Conservation (phyloP, 2,888 invertebrate species). For the Drosophila differens region DNA sequence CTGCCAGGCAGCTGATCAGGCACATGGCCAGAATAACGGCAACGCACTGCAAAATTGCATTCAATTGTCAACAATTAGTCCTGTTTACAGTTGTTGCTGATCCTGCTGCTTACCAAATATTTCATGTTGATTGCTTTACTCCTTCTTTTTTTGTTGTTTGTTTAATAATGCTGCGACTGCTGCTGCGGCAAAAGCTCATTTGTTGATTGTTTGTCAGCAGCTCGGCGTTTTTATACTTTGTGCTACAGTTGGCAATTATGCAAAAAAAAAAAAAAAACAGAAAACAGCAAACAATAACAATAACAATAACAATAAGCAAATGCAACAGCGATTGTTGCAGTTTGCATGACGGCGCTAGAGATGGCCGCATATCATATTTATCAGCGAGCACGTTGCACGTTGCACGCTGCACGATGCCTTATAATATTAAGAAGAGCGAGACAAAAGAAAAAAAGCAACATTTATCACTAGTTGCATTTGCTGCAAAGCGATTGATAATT, state of each 20-base stretch:
- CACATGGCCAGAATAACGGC: conserved; percentile 55
- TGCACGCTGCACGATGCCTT: neutral
- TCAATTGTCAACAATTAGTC: neutral
- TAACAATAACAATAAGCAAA: conserved; percentile 27
- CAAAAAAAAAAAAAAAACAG: conserved; percentile 40
- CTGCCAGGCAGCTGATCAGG: conserved; percentile 59
- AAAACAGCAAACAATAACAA: conserved; percentile 31
- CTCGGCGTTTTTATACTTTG: conserved; percentile 65
- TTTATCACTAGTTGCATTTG: neutral
- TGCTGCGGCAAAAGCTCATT: conserved; percentile 45
- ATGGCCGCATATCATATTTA: neutral
- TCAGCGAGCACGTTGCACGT: neutral
- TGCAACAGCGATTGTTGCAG: conserved; percentile 42
- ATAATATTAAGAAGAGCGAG: neutral
- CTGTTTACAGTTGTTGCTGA: conserved; percentile 8
- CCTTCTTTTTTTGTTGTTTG: neutral
- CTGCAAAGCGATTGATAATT: neutral
- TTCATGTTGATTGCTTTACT: conserved; percentile 59
- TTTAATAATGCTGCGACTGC: conserved; percentile 23
- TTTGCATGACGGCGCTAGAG: conserved; percentile 37
- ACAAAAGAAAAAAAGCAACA: neutral
- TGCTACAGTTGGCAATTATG: conserved; percentile 78
- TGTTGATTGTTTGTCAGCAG: conserved; percentile 48
- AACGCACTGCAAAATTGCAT: conserved; percentile 45
- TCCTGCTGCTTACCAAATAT: conserved; percentile 62